Conservation (phyloP, 2,797 vertebrate genomes). For the Microctenopoma lineatum region DNA sequence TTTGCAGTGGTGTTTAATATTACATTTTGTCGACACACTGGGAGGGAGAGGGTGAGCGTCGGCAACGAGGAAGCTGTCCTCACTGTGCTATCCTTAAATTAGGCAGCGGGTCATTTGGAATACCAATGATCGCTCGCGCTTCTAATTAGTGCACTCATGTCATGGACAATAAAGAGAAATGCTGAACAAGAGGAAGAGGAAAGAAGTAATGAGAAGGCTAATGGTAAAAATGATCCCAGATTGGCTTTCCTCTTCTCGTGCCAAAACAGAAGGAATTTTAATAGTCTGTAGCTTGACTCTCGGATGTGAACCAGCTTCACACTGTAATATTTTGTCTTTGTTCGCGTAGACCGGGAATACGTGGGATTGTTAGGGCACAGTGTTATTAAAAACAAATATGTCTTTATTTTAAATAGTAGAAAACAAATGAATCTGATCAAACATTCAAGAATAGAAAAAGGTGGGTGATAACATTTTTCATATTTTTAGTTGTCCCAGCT, state of each 20-base stretch:
- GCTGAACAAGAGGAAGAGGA: conserved; percentile 69
- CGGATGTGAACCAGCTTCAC: conserved; percentile 31
- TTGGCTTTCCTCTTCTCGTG: conserved; percentile 55
- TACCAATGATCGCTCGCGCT: conserved; percentile 66
- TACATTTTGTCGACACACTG: conserved; percentile 72
- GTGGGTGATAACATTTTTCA: background rate
- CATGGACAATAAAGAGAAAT: conserved; percentile 75
- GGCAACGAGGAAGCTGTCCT: conserved; percentile 57
- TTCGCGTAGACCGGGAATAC: background rate
- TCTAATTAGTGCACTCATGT: conserved; percentile 78
- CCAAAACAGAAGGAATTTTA: conserved; percentile 62
- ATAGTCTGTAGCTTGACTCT: conserved; percentile 38
- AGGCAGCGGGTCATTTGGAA: conserved; percentile 66
- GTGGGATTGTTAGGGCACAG: background rate
- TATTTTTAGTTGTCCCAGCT: conserved; percentile 1
- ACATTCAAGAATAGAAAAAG: background rate
- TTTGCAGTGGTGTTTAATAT: conserved; percentile 80
- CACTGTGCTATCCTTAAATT: conserved; percentile 62
- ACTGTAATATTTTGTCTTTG: conserved; percentile 26
- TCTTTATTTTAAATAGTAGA: conserved; percentile 3
- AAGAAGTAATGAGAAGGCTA: conserved; percentile 74
- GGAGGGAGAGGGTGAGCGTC: conserved; percentile 57
- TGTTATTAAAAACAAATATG: background rate
- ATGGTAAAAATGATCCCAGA: conserved; percentile 75
- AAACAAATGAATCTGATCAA: conserved; percentile 3